A percentile compares a stretch with the other conserved stretches of the same genome.
Conservation (phyloP, 1,140 invertebrate genomes). For the Procambarus virginalis region DNA sequence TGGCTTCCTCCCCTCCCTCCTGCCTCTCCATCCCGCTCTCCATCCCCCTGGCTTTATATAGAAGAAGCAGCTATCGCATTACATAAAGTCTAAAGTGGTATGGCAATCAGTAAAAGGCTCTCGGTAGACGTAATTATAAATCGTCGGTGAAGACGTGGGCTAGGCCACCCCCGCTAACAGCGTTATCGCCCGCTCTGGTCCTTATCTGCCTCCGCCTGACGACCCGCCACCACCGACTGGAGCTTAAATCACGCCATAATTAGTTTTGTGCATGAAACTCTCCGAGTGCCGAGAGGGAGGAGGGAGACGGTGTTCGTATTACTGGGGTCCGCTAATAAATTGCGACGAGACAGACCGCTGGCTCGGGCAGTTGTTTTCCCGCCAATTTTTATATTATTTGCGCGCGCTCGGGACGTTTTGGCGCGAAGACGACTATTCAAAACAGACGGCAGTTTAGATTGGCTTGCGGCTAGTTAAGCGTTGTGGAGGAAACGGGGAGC, state of each 20-base stretch:
- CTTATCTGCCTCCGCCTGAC: conserved; percentile 25
- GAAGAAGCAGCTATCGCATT: neutral
- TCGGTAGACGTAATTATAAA: neutral
- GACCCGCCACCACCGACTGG: conserved; percentile 1
- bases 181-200: neutral
- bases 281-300: conserved; percentile 1
- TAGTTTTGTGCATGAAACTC: conserved; percentile 26
- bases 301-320: conserved; percentile 26
- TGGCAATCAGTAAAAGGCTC: neutral
- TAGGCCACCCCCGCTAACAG: conserved; percentile 6
- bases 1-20: conserved; percentile 9
- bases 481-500: neutral
- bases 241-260: conserved; percentile 37
- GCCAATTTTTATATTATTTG: neutral
- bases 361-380: neutral
- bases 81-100: neutral
- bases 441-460: neutral
- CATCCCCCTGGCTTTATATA: neutral
- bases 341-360: conserved; percentile 10
- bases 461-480: neutral
- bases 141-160: neutral
- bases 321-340: conserved; percentile 46
- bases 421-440: neutral
- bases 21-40: neutral
- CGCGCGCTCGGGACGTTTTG: neutral